Percentiles rank a stretch among this genome's conserved stretches.
phyloP scores from a whole-genome alignment of 2,797 vertebrate species.

The Dicrostonyx torquatus region DNA sequence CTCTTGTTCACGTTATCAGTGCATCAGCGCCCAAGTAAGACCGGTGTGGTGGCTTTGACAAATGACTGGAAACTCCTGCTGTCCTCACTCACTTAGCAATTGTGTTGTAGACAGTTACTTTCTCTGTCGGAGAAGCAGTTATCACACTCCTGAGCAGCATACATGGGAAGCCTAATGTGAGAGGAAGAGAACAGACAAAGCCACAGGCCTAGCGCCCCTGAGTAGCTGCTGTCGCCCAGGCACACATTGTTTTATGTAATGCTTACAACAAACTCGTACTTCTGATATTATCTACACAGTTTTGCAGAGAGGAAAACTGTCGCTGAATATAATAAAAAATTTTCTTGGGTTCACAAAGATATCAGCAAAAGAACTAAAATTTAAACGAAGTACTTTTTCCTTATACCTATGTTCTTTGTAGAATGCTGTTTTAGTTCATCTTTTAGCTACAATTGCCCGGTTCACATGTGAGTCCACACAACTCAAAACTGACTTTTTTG shows the following conservation, averaged over 20 bases:
- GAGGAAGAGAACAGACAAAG: neutral
- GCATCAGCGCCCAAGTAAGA: neutral
- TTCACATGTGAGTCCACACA: neutral
- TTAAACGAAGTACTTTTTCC: neutral
- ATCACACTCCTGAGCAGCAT: neutral
- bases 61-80: neutral
- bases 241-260: neutral
- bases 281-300: neutral
- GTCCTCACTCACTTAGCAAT: too few relatives aligned
- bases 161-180: neutral
- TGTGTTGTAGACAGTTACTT: neutral
- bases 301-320: neutral
- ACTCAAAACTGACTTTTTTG: neutral
- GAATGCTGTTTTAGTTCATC: neutral
- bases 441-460: neutral
- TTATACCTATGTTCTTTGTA: neutral
- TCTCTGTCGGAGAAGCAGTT: neutral
- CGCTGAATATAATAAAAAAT: neutral
- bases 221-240: neutral
- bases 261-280: neutral
- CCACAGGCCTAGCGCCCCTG: neutral
- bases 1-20: neutral
- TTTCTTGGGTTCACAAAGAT: neutral
- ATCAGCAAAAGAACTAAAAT: neutral
- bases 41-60: neutral